Conservation (phyloP, 2,797 vertebrate genomes). For the Phrynocephalus forsythii region DNA sequence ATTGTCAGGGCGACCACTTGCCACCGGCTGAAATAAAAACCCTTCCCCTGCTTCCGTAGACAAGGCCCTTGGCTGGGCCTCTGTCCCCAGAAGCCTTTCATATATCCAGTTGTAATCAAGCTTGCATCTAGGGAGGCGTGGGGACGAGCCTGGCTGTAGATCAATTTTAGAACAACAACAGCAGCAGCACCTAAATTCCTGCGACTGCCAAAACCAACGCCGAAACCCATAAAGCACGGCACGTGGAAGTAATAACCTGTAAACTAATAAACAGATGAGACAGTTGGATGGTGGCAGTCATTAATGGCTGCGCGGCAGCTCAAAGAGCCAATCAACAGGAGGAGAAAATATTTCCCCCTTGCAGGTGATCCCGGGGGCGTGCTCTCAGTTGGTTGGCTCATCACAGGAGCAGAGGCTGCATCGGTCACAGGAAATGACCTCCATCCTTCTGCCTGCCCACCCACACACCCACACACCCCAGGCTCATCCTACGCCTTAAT, state of each 20-base stretch:
- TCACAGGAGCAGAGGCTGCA: conserved; percentile 19
- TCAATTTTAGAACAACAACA: not conserved
- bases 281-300: conserved; percentile 62
- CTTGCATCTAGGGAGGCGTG: not conserved
- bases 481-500: conserved; percentile 34
- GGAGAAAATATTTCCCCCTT: conserved; percentile 53
- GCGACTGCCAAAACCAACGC: not conserved
- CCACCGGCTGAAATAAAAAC: not conserved
- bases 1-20: not conserved
- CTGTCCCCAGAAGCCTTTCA: not conserved
- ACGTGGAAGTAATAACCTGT: conserved; percentile 73
- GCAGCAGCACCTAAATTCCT: conserved; percentile 5
- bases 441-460: not conserved
- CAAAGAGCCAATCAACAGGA: conserved; percentile 36
- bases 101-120: not conserved
- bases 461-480: not conserved
- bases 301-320: conserved; percentile 69
- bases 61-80: not conserved
- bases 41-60: not conserved
- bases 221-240: conserved; percentile 10
- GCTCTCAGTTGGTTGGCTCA: conserved; percentile 10
- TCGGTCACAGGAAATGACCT: conserved; percentile 18
- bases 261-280: conserved; percentile 75
- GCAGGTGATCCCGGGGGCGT: not conserved
- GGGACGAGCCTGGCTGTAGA: not conserved